Evolutionary conservation across 2,797 vertebrate genomes (phyloP), one percentile per base, ranked within the genome.

Genomic region (Poeciliopsis gracilis): DNA sequence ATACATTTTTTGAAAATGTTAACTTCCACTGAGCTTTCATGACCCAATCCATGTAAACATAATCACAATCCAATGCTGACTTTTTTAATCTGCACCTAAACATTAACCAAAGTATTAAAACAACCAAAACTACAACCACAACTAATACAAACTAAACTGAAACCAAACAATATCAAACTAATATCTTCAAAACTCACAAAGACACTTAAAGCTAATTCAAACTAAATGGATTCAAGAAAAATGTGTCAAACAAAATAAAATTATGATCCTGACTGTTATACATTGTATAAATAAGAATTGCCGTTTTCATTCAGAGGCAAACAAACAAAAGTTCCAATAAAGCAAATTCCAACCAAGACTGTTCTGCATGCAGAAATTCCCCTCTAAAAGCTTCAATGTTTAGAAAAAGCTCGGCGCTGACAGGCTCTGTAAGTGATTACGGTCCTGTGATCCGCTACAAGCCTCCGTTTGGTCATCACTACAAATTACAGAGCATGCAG

Each of bases 401-500:
- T 23, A 76, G 69, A 1, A 70, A 78, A 80, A 82, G 61, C 78
- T 66, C n/a, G n/a, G 80, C 75, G 9, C 36, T 53, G 79, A 67
- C 67, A 66, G 47, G 47, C 76, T 46, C 9, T 53, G 20, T 43
- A 51, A 73, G 57, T 80, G 69, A 83, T 83, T 67, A 33, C 41
- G 57, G 82, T 70, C 30, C 38, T 86, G 77, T 82, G 80, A 87
- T 86, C 72, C 69, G 67, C 78, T 41, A 4, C 81, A 84, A 41
- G 74, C 76, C 67, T 86, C 82, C 61, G 76, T 78, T 75, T 76
- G 88, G 88, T 89, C 84, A 83, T 80, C 33, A 76, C 86, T 84
- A 83, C 85, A 86, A 80, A 88, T 88, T 84, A 89, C 91, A 90
- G 85, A 88, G 86, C 87, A 61, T 75, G 66, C 86, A 75, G 82